Evolutionary conservation across 1,140 invertebrate species (phyloP), one percentile per base, ranked within the genome.

Genomic region (Musca vetustissima): DNA sequence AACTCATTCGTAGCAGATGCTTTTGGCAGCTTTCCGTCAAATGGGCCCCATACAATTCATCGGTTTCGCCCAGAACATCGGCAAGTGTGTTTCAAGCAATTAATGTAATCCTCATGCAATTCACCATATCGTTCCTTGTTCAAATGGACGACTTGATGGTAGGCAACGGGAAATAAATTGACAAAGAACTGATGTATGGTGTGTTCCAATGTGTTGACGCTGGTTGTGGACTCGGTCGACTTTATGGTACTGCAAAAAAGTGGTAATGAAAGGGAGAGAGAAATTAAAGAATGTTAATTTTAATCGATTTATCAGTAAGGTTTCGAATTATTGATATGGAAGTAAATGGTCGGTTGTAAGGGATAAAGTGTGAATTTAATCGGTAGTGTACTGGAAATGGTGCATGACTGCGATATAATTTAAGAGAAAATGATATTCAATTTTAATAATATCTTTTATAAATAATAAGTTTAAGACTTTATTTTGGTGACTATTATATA

Each of bases 131-230:
- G 77, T 2, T 80, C 57, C 43, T 79, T 82, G 28, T 75, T 76
- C 8, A 86, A 82, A 66, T 86, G 86, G 8, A 91, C 84, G 1
- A 86, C 86, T 70, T 90, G 89, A 75, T 93, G 91, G 77, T 94
- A 95, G 17, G 93, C 91, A 17, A 93, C 85, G 0, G 92, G 92
- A 79, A 95, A 96, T 1, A 97, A 83, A 17, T 89, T 85, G n/a
- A 88, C 86, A 84, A 96, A 97, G 85, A 96, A 95, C 21, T 86
- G 85, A 32, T 85, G 83, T 4, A 94, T 89, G 8, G 89, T 88
- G n/a, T 85, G 83, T 74, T 88, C 85, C 4, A 86, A 66, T 28
- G 69, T 75, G 67, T 61, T 70, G 57, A 21, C 47, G 28, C 28
- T 59, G 28, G 47, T 32, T 21, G 52, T 25, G 4, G 36, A 43